These are phyloP conservation scores for Mesorhabditis sp. DNA, from an alignment of 2,888 invertebrate genomes.

Conservation along the genomic window DNA sequence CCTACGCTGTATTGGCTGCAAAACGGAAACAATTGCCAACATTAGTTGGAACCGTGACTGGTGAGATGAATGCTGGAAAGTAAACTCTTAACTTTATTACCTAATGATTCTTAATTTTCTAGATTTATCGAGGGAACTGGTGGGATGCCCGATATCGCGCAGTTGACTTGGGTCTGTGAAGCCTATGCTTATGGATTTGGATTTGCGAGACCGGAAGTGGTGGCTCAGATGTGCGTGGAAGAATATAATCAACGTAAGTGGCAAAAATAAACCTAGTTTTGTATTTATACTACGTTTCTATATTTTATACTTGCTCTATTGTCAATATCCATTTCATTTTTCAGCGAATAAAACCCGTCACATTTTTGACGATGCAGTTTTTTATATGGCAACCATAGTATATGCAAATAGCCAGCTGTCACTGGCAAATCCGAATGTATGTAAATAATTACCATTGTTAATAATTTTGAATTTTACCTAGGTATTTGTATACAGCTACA, in stretches of 20 bases:
- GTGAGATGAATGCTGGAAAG: not conserved
- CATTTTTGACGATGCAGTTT: not conserved
- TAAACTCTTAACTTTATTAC: not conserved
- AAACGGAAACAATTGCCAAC: not conserved
- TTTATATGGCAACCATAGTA: not conserved
- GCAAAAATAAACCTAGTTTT: not conserved
- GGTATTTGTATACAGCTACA: slow-evolving; percentile 1
- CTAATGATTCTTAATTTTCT: not conserved
- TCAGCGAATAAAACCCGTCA: not conserved
- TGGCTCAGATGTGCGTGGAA: not conserved
- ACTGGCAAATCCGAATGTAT: too few relatives aligned
- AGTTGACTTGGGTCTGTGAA: not conserved
- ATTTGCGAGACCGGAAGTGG: not conserved
- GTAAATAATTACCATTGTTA: too few relatives aligned
- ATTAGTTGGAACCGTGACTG: not conserved
- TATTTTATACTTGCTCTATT: too few relatives aligned
- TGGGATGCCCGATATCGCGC: not conserved
- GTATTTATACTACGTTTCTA: too few relatives aligned
- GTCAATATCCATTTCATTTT: not conserved
- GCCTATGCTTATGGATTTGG: not conserved
- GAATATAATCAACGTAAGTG: not conserved
- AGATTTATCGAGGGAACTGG: slow-evolving; percentile 3
- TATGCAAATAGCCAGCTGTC: not conserved
- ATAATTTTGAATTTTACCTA: not conserved
- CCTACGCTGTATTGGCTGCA: not conserved